phyloP scores from a whole-genome alignment of 1,140 invertebrate species.

The Cardiocondyla obscurior region DNA sequence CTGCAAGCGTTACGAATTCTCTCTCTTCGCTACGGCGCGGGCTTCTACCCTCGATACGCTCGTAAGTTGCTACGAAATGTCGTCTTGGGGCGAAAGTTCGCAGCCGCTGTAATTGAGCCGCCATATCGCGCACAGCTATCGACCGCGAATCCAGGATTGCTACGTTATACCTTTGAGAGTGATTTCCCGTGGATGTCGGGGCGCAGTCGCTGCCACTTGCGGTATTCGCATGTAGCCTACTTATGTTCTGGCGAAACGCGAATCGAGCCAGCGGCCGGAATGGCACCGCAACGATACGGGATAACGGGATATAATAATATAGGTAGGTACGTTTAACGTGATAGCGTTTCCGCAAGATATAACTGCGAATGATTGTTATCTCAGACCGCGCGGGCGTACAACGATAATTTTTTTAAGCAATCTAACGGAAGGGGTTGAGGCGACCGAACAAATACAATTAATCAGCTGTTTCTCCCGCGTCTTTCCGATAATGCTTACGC shows the following conservation, averaged over 20 bases:
- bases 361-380: background rate
- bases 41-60: constrained; percentile 41
- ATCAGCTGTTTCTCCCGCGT: background rate
- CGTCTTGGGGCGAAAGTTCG: constrained; percentile 47
- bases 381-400: background rate
- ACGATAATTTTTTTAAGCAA: too few relatives aligned
- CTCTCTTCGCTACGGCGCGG: constrained; percentile 4
- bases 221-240: constrained; percentile 25
- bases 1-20: constrained; percentile 35
- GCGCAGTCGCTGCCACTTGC: constrained; percentile 17
- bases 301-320: constrained; percentile 14
- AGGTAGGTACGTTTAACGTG: background rate
- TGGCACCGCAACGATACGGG: background rate
- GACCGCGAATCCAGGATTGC: constrained; percentile 41
- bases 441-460: background rate
- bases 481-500: constrained; percentile 22
- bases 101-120: constrained; percentile 44
- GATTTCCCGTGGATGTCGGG: constrained; percentile 41
- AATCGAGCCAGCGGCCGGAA: background rate
- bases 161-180: constrained; percentile 52
- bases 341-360: background rate
- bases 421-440: too few relatives aligned
- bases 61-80: constrained; percentile 30
- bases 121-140: constrained; percentile 42
- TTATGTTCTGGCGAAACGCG: constrained; percentile 12